Evolutionary conservation across 1,140 invertebrate species (phyloP).

Genomic region (Drosophila pseudoananassae): DNA sequence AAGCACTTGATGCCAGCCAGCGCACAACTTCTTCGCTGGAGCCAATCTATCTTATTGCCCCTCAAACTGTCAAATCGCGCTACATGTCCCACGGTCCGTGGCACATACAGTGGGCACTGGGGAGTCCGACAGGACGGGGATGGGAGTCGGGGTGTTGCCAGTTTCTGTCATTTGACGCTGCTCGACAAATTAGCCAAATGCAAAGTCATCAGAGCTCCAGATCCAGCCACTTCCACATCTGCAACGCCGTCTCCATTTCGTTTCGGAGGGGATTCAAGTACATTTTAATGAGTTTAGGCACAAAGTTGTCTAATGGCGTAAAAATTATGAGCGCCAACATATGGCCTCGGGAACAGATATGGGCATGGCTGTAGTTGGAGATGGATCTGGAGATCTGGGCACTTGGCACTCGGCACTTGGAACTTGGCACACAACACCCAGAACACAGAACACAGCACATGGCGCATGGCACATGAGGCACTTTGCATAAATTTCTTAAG

Average conservation of each 20-base stretch:
- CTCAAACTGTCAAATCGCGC: conserved; percentile 70
- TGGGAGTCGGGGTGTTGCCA: conserved; percentile 17
- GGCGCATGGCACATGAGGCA: conserved; percentile 39
- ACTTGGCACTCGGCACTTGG: conserved; percentile 9
- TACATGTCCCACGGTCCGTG: conserved; percentile 51
- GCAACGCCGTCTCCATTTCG: conserved; percentile 52
- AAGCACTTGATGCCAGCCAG: conserved; percentile 2
- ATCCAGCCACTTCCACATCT: conserved; percentile 33
- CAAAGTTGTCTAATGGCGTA: conserved; percentile 76
- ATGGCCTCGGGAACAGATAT: conserved; percentile 34
- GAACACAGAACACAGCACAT: conserved; percentile 11
- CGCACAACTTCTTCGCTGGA: conserved; percentile 31
- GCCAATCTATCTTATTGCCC: conserved; percentile 74
- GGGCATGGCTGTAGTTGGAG: conserved; percentile 24
- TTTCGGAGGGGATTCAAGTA: conserved; percentile 67
- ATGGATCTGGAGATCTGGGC: conserved; percentile 26
- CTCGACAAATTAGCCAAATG: conserved; percentile 76
- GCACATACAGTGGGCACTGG: conserved; percentile 2
- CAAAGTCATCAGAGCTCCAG: conserved; percentile 45
- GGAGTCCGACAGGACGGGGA: background rate
- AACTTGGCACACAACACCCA: conserved; percentile 1
- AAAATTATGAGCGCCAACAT: conserved; percentile 76
- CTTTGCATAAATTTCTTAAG: conserved; percentile 66
- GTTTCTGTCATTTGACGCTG: conserved; percentile 66
- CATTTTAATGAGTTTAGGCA: conserved; percentile 80